Evolutionary conservation across 1,140 invertebrate genomes (phyloP), one percentile per base, ranked within the genome.

Genomic region (Triops cancriformis): DNA sequence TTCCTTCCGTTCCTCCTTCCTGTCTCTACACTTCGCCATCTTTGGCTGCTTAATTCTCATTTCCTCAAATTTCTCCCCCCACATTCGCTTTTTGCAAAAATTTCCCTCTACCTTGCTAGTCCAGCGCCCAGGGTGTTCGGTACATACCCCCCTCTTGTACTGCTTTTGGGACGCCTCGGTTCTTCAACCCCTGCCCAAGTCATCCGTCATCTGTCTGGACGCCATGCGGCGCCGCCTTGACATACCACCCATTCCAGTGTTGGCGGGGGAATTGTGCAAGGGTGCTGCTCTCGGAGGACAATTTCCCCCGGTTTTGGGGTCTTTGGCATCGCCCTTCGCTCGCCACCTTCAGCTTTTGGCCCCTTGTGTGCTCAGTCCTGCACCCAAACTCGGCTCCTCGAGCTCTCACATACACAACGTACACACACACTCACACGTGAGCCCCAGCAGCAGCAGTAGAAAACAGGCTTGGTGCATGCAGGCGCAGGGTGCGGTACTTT

Each of bases 191-290:
- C 7, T 64, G 51, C 18, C 51, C 51, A 64, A 64, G 51, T 64
- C 51, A 64, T 64, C 51, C 51, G 51, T 64, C 51, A 64, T 64
- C 51, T 64, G 51, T 64, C 51, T 64, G 51, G 51, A 64, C 51
- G 51, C 51, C 51, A 64, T 23, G 51, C 51, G 51, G 51, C 51
- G 51, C 51, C 51, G 51, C 51, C 51, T 64, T 64, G 51, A 64
- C 51, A 64, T 64, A 64, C 51, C 51, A 23, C 51, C 51, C 51
- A 64, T 64, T 64, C 14, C 51, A 64, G 51, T 23, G 23, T 64
- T 64, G 10, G 51, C 5, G 51, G 51, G 23, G 51, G 51, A 14
- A 23, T 18, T 18, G 3, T 64, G 51, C 51, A 6, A 1, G 51
- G 51, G 51, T n/a, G 51, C 51, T 64, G 14, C 23, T 14, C 51